A percentile compares a stretch with the other conserved stretches of the same genome.
phyloP scores from a whole-genome alignment of 2,888 invertebrate species.

The Nipponacmea schrenckii region DNA sequence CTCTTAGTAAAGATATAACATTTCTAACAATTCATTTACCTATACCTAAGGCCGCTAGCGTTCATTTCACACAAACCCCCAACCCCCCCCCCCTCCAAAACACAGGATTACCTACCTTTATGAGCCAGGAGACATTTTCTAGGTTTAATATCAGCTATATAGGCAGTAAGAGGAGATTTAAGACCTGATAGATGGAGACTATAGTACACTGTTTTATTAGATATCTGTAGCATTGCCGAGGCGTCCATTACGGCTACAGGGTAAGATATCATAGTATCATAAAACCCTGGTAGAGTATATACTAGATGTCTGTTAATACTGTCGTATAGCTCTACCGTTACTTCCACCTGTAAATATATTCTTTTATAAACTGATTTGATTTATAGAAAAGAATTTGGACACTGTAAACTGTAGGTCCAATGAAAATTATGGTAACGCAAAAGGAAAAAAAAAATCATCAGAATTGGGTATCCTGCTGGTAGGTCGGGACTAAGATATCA shows the following conservation, averaged over 20 bases:
- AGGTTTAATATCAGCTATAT: conserved; percentile 42
- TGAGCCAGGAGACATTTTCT: conserved; percentile 34
- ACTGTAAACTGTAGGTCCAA: not conserved
- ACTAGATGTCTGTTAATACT: conserved; percentile 46
- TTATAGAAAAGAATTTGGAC: too few relatives aligned
- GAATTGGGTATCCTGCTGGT: too few relatives aligned
- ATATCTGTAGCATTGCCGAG: conserved; percentile 45
- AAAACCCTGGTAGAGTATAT: conserved; percentile 48
- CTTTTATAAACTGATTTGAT: conserved; percentile 8
- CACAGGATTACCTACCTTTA: not conserved
- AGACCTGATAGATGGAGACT: conserved; percentile 49
- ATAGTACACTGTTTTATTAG: conserved; percentile 49
- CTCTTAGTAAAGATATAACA: too few relatives aligned
- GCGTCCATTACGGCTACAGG: conserved; percentile 51
- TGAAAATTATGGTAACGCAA: not conserved
- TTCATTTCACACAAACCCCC: not conserved
- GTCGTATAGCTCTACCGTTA: conserved; percentile 46
- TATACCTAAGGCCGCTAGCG: not conserved
- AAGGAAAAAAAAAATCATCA: too few relatives aligned
- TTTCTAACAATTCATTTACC: not conserved
- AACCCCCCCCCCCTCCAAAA: not conserved
- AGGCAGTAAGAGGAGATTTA: conserved; percentile 46
- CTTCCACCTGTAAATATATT: conserved; percentile 39
- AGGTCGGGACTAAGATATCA: too few relatives aligned
- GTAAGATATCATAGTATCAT: conserved; percentile 50